Evolutionary conservation across 2,888 invertebrate genomes (phyloP).

Genomic region (Scaptomyza caliginosa): DNA sequence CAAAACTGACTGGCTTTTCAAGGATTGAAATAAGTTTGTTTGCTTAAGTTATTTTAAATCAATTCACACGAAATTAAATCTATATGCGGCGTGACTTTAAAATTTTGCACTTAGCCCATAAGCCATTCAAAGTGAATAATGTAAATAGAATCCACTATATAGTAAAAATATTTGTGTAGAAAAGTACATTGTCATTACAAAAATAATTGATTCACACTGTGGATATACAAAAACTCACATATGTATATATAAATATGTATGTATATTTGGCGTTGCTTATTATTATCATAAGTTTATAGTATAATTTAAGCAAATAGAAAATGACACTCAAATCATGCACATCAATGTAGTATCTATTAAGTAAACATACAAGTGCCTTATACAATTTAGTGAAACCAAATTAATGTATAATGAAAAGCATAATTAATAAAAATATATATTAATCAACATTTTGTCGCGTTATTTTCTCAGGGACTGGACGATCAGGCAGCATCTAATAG

Average conservation of each 20-base stretch:
- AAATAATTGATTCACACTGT: slow-evolving; percentile 10
- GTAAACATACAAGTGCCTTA: slow-evolving; percentile 37
- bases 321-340: background rate
- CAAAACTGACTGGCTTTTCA: background rate
- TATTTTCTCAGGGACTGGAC: background rate
- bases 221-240: too few species aligned
- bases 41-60: slow-evolving; percentile 49
- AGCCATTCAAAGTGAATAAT: slow-evolving; percentile 29
- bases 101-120: slow-evolving; percentile 12
- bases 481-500: slow-evolving; percentile 13
- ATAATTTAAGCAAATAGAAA: background rate
- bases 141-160: slow-evolving; percentile 44
- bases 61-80: slow-evolving; percentile 64
- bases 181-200: slow-evolving; percentile 42
- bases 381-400: background rate
- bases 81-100: slow-evolving; percentile 36
- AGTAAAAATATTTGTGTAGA: slow-evolving; percentile 12
- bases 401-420: background rate
- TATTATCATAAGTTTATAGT: slow-evolving; percentile 2
- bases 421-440: background rate
- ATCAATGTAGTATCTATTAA: background rate
- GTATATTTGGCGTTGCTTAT: background rate
- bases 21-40: slow-evolving; percentile 31
- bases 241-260: background rate
- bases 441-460: background rate